These are phyloP conservation scores for Myxocyprinus asiaticus DNA, from an alignment of 2,113 vertebrate genomes.

Conservation along the genomic window DNA sequence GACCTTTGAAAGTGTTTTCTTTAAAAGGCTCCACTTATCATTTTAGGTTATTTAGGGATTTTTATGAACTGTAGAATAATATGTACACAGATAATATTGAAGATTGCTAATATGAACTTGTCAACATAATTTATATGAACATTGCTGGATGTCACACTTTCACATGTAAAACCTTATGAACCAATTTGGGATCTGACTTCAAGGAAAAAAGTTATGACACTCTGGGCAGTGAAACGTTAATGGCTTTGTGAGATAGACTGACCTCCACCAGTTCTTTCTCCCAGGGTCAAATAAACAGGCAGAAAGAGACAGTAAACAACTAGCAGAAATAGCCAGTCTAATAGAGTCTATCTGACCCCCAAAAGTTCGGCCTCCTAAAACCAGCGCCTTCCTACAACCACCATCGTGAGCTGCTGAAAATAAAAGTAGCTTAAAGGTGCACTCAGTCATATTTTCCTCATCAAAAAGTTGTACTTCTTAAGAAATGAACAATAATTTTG, in stretches of 20 bases:
- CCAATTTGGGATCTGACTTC: background rate
- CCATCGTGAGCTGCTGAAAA: too few relatives aligned
- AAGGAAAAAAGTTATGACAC: constrained; percentile 12
- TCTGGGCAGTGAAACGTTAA: constrained; percentile 1
- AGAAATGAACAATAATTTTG: too few relatives aligned
- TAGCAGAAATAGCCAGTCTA: constrained; percentile 56
- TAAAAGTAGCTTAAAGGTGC: too few relatives aligned
- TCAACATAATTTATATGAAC: background rate
- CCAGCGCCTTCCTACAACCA: background rate
- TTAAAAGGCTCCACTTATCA: too few relatives aligned
- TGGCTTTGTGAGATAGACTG: background rate
- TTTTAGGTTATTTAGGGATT: too few relatives aligned
- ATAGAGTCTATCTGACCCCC: background rate
- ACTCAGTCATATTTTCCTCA: too few relatives aligned
- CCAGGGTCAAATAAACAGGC: constrained; percentile 59
- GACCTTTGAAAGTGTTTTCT: too few relatives aligned
- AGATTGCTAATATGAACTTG: too few relatives aligned
- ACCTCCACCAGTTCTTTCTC: background rate
- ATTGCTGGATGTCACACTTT: background rate
- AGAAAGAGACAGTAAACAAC: constrained; percentile 59
- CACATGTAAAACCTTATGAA: background rate
- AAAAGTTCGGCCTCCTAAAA: background rate
- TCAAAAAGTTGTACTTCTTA: too few relatives aligned
- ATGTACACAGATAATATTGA: too few relatives aligned
- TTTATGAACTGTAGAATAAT: too few relatives aligned